Base-by-base conservation (phyloP, 2,797 vertebrate genomes). In the Coregonus sp. region DNA sequence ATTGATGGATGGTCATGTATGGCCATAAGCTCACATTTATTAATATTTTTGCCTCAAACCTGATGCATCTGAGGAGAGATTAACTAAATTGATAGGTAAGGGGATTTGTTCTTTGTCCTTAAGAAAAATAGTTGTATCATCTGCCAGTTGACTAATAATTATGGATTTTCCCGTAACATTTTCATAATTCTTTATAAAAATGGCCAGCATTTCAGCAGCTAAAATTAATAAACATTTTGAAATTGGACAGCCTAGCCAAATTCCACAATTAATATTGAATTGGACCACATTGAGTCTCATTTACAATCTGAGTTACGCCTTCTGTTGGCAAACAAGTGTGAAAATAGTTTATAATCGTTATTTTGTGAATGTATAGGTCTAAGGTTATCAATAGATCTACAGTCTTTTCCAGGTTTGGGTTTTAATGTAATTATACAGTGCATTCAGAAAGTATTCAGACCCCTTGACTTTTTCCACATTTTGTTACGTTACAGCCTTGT, bases 21-120 rank as follows among this genome's bases (percentile, higher is more conserved):
- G 1, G 59, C 2, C 40, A 78, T 4, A 1, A 78, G 51, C 70
- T 74, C 72, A 52, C 71, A 77, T 50, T 77, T 75, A 0, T 75
- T 31, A 5, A 20, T 0, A 15, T 73, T 79, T 16, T 74, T 25
- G 20, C 2, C 69, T n/a, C 5, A 75, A 54, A n/a, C 18, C 74
- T 1, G 65, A 78, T 15, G 31, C 70, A 54, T 63, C 68, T 70
- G 70, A 73, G 15, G 78, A 75, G 4, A 7, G 14, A 7, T 59
- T 20, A 2, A 72, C 5, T 50, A 16, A 5, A 0, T 75, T 1
- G 14, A 75, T 20, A 0, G 35, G 51, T 70, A 61, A 7, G 0
- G 59, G 33, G 50, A 75, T 61, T 51, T 73, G 73, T 3, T 29
- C 3, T 3, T 14, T 72, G 29, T 77, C 56, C 33, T 66, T 56